Conservation (phyloP, 2,113 vertebrate genomes). For the Pterocles burchelli region DNA sequence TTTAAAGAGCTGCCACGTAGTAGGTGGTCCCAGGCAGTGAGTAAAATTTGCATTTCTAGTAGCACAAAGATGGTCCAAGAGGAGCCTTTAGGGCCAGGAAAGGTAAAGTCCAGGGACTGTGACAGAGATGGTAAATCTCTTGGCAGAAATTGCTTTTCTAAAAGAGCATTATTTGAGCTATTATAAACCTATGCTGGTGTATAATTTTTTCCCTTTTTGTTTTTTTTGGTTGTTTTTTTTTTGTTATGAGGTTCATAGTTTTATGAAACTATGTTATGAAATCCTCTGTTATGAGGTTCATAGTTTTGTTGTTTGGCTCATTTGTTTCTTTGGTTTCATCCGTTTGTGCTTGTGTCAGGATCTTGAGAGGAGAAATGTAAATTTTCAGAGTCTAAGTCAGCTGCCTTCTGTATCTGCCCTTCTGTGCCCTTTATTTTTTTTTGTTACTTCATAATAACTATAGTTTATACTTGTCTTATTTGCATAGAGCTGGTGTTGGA, state of each 20-base stretch:
- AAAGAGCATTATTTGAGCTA: neutral
- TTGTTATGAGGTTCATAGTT: neutral
- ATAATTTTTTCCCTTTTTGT: neutral
- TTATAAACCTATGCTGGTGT: accelerated
- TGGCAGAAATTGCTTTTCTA: neutral
- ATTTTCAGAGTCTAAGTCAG: neutral
- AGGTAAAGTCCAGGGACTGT: neutral
- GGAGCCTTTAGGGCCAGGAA: neutral
- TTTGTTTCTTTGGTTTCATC: neutral
- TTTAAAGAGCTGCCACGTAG: neutral
- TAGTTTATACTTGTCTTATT: neutral
- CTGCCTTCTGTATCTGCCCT: neutral
- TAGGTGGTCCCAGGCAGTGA: neutral
- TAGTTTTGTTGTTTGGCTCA: neutral
- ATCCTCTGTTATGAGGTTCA: neutral
- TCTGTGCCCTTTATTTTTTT: neutral
- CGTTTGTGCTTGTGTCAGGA: neutral
- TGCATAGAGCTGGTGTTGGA: neutral
- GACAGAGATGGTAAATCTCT: neutral
- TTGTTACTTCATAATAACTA: neutral
- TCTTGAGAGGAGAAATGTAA: neutral
- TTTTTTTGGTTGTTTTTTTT: neutral
- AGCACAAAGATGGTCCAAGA: neutral
- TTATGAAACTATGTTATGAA: no score
- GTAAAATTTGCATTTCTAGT: neutral